A percentile compares a stretch with the other conserved stretches of the same genome.
phyloP scores from a whole-genome alignment of 2,797 vertebrate genomes.

The Botia almorhae region DNA sequence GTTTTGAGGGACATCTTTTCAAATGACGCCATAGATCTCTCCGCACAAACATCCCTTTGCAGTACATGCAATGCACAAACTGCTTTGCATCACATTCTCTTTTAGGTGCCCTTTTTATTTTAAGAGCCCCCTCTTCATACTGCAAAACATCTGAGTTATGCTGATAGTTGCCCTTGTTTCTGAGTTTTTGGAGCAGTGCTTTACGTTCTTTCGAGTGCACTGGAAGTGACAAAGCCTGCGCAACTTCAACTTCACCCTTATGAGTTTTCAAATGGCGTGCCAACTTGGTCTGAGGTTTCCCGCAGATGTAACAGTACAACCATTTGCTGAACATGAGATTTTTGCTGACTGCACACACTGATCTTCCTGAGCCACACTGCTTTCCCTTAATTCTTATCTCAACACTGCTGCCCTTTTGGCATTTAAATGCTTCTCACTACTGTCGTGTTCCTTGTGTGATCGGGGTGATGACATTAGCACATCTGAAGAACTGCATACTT shows the following conservation, averaged over 20 bases:
- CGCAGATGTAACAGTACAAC: too few species aligned
- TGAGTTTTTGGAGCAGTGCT: constrained; percentile 37
- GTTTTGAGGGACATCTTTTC: constrained; percentile 44
- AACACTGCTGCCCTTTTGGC: too few species aligned
- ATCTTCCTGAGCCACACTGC: too few species aligned
- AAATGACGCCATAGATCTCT: constrained; percentile 45
- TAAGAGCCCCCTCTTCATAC: constrained; percentile 33
- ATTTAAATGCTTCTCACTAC: too few species aligned
- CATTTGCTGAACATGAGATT: too few species aligned
- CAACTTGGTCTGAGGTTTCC: not conserved
- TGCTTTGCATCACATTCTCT: constrained; percentile 17
- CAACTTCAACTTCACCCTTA: not conserved
- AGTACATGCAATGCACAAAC: constrained; percentile 42
- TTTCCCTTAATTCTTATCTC: too few species aligned
- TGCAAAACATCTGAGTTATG: constrained; percentile 42
- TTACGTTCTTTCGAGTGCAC: constrained; percentile 31
- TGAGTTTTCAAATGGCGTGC: not conserved
- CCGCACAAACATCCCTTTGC: constrained; percentile 45
- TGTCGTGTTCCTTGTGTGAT: not conserved
- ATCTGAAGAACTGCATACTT: not conserved
- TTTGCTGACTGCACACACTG: too few species aligned
- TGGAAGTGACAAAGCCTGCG: not conserved
- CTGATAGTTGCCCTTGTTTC: constrained; percentile 42
- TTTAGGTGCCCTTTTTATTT: constrained; percentile 34
- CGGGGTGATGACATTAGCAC: not conserved